A percentile compares a stretch with the other conserved stretches of the same genome.
Evolutionary conservation across 2,888 invertebrate genomes (phyloP).

Genomic region (Pachydiplax longipennis): DNA sequence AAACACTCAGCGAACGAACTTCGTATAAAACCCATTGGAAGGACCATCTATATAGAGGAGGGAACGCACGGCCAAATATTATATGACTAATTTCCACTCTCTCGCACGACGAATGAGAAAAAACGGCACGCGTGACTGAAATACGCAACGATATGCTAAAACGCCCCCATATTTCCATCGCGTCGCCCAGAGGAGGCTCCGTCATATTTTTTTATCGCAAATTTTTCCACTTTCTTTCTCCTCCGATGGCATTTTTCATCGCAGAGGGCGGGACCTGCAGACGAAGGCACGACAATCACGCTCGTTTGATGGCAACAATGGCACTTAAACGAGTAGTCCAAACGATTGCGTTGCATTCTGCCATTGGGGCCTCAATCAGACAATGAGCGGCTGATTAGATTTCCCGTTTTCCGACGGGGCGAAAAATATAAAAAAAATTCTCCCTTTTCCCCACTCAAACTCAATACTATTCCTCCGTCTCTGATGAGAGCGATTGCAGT

Average conservation of each 20-base stretch:
- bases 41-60: too few species aligned
- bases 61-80: too few species aligned
- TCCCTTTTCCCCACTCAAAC: background rate
- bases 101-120: too few species aligned
- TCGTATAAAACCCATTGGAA: too few species aligned
- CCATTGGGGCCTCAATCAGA: background rate
- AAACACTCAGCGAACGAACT: too few species aligned
- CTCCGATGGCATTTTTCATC: background rate
- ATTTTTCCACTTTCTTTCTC: background rate
- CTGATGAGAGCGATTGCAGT: background rate
- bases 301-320: constrained; percentile 31
- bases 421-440: background rate
- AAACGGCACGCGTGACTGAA: too few species aligned
- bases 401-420: constrained; percentile 8
- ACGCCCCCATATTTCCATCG: background rate
- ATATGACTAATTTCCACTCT: too few species aligned
- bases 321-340: constrained; percentile 18
- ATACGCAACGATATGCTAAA: background rate
- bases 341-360: background rate
- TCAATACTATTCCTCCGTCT: background rate
- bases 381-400: constrained; percentile 35
- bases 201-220: background rate
- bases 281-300: constrained; percentile 8
- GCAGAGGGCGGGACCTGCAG: background rate
- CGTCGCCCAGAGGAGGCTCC: background rate